Evolutionary conservation across 2,888 invertebrate genomes (phyloP).

Genomic region (Geophilus truncorum): DNA sequence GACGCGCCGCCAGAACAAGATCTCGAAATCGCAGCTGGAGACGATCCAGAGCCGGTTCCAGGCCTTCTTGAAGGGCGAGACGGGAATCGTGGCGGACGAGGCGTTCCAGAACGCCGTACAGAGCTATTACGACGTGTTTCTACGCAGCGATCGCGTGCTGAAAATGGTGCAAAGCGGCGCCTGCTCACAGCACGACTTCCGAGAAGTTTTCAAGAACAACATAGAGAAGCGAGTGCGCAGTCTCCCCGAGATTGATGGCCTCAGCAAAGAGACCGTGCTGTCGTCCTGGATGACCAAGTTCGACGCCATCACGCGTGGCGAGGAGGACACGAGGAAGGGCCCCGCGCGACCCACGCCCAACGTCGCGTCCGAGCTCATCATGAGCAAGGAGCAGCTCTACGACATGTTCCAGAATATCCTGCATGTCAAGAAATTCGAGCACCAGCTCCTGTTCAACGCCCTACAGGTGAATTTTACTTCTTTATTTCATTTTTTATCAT

Average conservation of each 20-base stretch:
- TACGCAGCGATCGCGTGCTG: constrained; percentile 91
- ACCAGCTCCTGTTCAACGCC: constrained; percentile 97
- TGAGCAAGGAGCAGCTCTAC: constrained; percentile 98
- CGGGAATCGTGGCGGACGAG: constrained; percentile 95
- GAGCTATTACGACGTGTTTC: constrained; percentile 90
- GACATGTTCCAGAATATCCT: constrained; percentile 99
- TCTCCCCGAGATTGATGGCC: constrained; percentile 97
- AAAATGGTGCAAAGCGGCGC: constrained; percentile 98
- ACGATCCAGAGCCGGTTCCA: constrained; percentile 91
- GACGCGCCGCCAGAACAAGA: constrained; percentile 91
- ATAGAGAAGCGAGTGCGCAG: constrained; percentile 97
- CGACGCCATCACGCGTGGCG: constrained; percentile 81
- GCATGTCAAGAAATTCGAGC: constrained; percentile 98
- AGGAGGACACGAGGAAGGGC: constrained; percentile 51
- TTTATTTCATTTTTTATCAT: background rate
- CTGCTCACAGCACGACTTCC: constrained; percentile 96
- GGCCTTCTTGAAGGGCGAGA: constrained; percentile 61
- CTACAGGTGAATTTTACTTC: constrained; percentile 67
- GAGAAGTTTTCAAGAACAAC: constrained; percentile 96
- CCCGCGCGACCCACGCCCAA: constrained; percentile 69
- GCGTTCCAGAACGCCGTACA: constrained; percentile 99
- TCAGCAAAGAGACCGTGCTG: constrained; percentile 97
- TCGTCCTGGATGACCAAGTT: constrained; percentile 99
- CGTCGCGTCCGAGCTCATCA: constrained; percentile 82
- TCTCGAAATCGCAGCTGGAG: constrained; percentile 92